phyloP scores from a whole-genome alignment of 2,888 invertebrate genomes.

The Erannis defoliaria region DNA sequence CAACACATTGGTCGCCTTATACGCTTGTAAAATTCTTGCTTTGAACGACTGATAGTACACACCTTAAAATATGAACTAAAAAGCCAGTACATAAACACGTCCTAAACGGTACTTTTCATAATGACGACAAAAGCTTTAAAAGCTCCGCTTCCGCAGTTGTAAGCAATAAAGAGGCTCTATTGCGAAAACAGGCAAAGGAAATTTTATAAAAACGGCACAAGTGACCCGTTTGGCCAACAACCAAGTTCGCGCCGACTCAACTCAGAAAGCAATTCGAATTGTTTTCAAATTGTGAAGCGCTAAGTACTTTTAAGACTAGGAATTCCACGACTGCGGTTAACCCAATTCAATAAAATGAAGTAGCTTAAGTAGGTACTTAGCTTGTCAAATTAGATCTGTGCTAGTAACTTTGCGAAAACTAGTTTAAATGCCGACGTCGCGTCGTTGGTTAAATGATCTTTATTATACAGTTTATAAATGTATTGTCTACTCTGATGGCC shows the following conservation, averaged over 20 bases:
- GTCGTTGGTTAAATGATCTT: background rate
- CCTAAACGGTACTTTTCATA: conserved; percentile 22
- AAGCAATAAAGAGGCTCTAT: conserved; percentile 40
- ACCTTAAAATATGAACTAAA: background rate
- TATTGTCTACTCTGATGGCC: too few relatives aligned
- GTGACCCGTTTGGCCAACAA: conserved; percentile 44
- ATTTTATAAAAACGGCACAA: conserved; percentile 44
- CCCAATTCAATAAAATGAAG: conserved; percentile 40
- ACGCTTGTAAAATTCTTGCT: too few relatives aligned
- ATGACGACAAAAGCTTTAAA: conserved; percentile 32
- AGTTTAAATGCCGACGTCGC: background rate
- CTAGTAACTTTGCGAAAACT: conserved; percentile 6
- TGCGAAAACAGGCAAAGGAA: conserved; percentile 40
- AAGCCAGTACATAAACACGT: conserved; percentile 10
- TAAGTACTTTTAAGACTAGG: conserved; percentile 38
- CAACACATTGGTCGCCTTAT: too few relatives aligned
- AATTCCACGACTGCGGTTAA: conserved; percentile 39
- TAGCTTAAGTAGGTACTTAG: conserved; percentile 32
- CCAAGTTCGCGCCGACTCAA: conserved; percentile 39
- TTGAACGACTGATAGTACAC: background rate
- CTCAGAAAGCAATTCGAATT: conserved; percentile 35
- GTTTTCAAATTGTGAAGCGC: conserved; percentile 43
- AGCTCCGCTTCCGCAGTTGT: conserved; percentile 36
- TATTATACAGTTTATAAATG: background rate
- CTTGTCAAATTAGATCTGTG: conserved; percentile 22